Conservation (phyloP, 2,888 invertebrate species). For the Drosophila borborema region DNA sequence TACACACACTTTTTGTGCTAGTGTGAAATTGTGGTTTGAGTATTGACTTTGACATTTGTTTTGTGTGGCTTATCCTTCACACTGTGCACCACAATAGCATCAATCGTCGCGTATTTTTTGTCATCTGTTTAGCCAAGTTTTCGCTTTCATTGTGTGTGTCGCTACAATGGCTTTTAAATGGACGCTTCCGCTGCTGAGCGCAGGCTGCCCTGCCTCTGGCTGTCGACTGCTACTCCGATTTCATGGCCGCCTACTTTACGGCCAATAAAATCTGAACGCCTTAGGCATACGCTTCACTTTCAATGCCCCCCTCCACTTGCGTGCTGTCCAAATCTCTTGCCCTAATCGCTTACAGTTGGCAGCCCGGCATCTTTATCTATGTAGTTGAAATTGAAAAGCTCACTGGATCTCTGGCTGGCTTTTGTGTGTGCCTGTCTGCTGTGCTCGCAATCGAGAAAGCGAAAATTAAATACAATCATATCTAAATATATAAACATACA, state of each 20-base stretch:
- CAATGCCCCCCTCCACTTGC: background rate
- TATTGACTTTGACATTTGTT: constrained; percentile 81
- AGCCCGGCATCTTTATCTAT: constrained; percentile 72
- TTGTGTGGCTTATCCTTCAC: constrained; percentile 77
- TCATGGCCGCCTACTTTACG: constrained; percentile 74
- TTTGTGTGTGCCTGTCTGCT: constrained; percentile 25
- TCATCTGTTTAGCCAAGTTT: constrained; percentile 76
- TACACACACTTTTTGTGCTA: background rate
- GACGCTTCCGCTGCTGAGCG: constrained; percentile 31
- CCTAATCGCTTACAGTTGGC: constrained; percentile 63
- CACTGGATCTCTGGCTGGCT: constrained; percentile 18
- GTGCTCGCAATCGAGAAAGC: constrained; percentile 50
- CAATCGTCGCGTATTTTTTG: constrained; percentile 72
- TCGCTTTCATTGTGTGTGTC: constrained; percentile 69
- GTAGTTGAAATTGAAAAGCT: constrained; percentile 75
- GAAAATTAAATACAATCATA: constrained; percentile 69
- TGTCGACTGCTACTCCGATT: constrained; percentile 56
- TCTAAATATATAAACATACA: constrained; percentile 12
- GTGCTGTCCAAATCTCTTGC: constrained; percentile 6
- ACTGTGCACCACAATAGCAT: constrained; percentile 60
- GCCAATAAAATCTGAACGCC: constrained; percentile 78
- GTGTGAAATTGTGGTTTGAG: constrained; percentile 45
- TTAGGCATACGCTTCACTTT: constrained; percentile 45
- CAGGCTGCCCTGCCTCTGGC: background rate
- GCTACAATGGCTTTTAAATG: constrained; percentile 75